Evolutionary conservation across 1,140 invertebrate species (phyloP).

Genomic region (Plutomurus gul): DNA sequence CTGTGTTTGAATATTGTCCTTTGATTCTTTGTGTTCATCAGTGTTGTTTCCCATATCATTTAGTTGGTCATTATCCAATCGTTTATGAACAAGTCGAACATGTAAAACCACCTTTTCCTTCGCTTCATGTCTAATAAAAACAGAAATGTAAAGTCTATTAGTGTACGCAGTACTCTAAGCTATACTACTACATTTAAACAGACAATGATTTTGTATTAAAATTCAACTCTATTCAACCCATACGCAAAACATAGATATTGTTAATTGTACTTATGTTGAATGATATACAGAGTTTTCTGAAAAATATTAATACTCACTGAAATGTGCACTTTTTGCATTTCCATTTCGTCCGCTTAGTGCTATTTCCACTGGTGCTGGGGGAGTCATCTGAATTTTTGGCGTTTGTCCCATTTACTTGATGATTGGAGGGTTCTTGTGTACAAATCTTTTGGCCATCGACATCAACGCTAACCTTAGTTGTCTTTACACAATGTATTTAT

Average conservation of each 20-base stretch:
- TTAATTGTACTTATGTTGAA: no score
- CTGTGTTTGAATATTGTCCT: no score
- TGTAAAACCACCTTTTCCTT: not conserved
- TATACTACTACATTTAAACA: not conserved
- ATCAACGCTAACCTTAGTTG: no score
- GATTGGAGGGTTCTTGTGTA: no score
- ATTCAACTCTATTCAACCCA: no score
- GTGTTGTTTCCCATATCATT: not conserved
- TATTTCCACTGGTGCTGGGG: no score
- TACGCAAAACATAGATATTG: no score
- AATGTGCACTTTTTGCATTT: conserved; percentile 15
- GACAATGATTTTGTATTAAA: not conserved
- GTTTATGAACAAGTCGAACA: not conserved
- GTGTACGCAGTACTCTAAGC: not conserved
- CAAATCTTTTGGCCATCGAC: no score
- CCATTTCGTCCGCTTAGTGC: not conserved
- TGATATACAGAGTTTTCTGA: not conserved
- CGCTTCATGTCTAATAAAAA: not conserved
- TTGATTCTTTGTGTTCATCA: no score
- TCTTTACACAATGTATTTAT: no score
- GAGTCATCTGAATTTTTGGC: no score
- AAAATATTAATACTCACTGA: not conserved
- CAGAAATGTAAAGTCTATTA: not conserved
- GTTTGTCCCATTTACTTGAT: no score
- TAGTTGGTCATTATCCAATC: not conserved